These are phyloP conservation scores for Desmophyllum pertusum DNA, from an alignment of 92 coral and sea anemone species.

Conservation along the genomic window DNA sequence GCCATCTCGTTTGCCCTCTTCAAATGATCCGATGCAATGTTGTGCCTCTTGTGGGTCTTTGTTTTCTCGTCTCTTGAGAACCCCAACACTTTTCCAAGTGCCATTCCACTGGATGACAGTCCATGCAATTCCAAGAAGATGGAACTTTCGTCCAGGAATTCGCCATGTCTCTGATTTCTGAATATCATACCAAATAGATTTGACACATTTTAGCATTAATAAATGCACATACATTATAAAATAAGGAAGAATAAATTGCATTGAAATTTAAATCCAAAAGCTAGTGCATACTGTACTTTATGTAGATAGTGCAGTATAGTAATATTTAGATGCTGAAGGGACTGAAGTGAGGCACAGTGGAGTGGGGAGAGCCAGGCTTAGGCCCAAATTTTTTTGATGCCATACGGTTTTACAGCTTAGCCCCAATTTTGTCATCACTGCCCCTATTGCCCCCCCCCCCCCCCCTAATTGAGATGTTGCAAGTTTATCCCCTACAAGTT, in stretches of 20 bases:
- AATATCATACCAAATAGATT: conserved; percentile 6
- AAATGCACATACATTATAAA: not conserved
- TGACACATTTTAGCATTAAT: not conserved
- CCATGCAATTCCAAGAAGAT: conserved; percentile 69
- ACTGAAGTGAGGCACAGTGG: not conserved
- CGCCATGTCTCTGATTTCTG: conserved; percentile 69
- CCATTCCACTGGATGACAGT: conserved; percentile 55
- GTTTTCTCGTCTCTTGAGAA: conserved; percentile 67
- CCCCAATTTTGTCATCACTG: not conserved
- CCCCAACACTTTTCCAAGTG: conserved; percentile 55
- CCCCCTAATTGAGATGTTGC: not conserved
- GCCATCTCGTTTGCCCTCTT: conserved; percentile 38
- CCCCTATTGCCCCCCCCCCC: not conserved
- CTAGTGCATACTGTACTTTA: too few relatives aligned
- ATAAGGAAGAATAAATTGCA: too few relatives aligned
- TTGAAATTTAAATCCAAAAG: not conserved
- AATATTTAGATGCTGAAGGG: too few relatives aligned
- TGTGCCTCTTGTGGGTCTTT: conserved; percentile 54
- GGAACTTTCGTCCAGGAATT: conserved; percentile 58
- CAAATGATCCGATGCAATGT: conserved; percentile 35
- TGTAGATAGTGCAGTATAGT: too few relatives aligned
- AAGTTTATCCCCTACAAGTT: not conserved
- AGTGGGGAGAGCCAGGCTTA: not conserved
- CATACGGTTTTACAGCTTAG: too few relatives aligned
- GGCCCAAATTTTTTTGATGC: not conserved